Conservation (phyloP, 2,113 vertebrate genomes). For the Polypterus senegalus region DNA sequence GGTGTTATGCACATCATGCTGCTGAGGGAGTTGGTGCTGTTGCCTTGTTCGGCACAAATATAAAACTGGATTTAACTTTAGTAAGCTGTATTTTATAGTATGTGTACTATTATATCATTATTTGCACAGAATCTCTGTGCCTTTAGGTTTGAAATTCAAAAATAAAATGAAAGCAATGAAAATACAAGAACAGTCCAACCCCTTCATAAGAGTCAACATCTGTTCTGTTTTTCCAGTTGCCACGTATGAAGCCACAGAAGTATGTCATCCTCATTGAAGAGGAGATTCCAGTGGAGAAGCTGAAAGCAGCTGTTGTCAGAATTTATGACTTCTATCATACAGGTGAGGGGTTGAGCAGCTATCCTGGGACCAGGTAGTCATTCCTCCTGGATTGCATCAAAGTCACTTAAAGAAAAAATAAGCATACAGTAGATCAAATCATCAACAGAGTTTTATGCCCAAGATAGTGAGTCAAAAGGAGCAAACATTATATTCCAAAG, state of each 20-base stretch:
- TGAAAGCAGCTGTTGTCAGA: slow-evolving; percentile 61
- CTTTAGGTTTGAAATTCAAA: not conserved
- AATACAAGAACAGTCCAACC: not conserved
- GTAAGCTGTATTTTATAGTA: not conserved
- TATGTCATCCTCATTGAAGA: slow-evolving; percentile 42
- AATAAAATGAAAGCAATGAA: not conserved
- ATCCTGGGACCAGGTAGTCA: too few relatives aligned
- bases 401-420: too few relatives aligned
- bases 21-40: too few relatives aligned
- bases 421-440: too few relatives aligned
- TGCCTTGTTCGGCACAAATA: too few relatives aligned
- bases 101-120: not conserved
- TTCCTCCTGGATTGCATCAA: too few relatives aligned
- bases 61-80: too few relatives aligned
- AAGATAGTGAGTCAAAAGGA: too few relatives aligned
- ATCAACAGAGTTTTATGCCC: too few relatives aligned
- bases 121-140: not conserved
- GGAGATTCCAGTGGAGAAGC: slow-evolving; percentile 44
- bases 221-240: slow-evolving; percentile 31
- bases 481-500: too few relatives aligned
- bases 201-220: not conserved
- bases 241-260: slow-evolving; percentile 8
- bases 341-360: slow-evolving; percentile 36
- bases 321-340: slow-evolving; percentile 75
- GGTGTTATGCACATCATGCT: too few relatives aligned